Base-by-base conservation (phyloP, 2,888 invertebrate species). In the Lithophane leautieri region DNA sequence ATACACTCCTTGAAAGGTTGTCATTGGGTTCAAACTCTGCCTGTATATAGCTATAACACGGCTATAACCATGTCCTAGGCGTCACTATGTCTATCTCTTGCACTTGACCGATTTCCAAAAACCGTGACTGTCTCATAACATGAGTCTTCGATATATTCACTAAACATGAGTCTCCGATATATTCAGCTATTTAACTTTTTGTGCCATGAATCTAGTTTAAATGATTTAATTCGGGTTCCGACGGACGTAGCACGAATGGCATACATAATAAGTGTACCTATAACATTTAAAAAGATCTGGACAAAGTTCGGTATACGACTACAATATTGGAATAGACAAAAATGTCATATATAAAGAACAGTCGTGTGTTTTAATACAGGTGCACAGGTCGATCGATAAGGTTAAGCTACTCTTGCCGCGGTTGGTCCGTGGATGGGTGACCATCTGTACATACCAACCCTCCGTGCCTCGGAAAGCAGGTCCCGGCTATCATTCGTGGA, bases 31-130 rank as follows among this genome's bases (percentile, higher is more conserved):
- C 25, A 16, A 44, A 16, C 9, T 16, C 12, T 34, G 2, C n/a
- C 4, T 42, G 42, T 8, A 4, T 4, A 11, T 16, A 2, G 11
- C 40, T n/a, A 0, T 16, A 11, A 6, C 42, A 11, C 12, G 4
- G 11, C 40, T n/a, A 0, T 16, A 11, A 3, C 42, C 40, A 12
- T 40, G 52, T 25, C 22, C 34, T 25, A 11, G 66, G 50, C 52
- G 63, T 63, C 83, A 56, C 50, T 22, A 16, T 19, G 66, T 72
- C 66, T 65, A 34, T 50, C 12, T 3, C 60, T 79, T 84, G 84
- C 81, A 75, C 87, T 89, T 89, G 88, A 89, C 89, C 89, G 85
- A 88, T 87, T 88, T 87, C 42, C 70, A 61, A 76, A 81, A 82
- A 69, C 65, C 60, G n/a, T 78, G 83, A 63, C 44, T 54, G 4